Evolutionary conservation across 1,140 invertebrate species (phyloP).

Genomic region (Drosophila burlai): DNA sequence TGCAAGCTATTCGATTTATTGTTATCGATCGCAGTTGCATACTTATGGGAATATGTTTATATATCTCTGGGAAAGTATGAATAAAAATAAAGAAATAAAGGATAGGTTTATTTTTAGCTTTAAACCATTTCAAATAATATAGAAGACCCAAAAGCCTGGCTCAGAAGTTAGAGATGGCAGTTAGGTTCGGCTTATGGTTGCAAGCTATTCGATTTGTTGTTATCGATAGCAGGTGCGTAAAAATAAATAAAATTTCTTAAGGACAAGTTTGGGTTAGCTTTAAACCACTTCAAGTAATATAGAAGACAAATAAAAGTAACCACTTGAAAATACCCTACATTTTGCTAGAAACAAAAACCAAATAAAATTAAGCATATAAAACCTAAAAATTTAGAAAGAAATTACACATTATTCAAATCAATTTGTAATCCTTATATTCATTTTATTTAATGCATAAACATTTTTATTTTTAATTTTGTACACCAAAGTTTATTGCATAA

Average conservation of each 20-base stretch:
- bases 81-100: too few species aligned
- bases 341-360: not conserved
- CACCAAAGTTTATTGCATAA: conserved; percentile 25
- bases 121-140: too few species aligned
- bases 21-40: conserved; percentile 22
- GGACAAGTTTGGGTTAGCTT: not conserved
- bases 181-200: conserved; percentile 9
- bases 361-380: not conserved
- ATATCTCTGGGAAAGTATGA: too few species aligned
- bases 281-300: not conserved
- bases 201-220: not conserved
- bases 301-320: not conserved
- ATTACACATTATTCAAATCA: not conserved
- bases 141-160: conserved; percentile 76
- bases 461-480: not conserved
- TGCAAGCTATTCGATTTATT: conserved; percentile 6
- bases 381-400: not conserved
- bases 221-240: not conserved
- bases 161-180: conserved; percentile 39
- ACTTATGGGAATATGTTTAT: not conserved
- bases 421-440: not conserved
- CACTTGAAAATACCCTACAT: not conserved
- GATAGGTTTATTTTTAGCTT: too few species aligned
- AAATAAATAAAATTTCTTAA: too few species aligned
- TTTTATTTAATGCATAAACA: not conserved